Conservation (phyloP, 2,888 invertebrate species). For the Drosophila kuntzei region DNA sequence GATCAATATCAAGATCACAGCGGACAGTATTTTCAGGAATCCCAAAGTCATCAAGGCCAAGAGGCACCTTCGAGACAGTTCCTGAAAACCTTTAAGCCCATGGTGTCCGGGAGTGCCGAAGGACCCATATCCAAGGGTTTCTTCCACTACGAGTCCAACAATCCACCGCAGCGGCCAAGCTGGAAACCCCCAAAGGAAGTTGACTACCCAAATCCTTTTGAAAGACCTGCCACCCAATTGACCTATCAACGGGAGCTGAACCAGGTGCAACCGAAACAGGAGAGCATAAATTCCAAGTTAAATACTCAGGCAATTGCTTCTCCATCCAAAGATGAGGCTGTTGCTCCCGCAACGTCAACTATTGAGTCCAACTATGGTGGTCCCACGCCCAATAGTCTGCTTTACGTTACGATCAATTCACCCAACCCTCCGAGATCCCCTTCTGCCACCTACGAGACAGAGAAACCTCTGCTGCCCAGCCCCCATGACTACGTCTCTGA, state of each 20-base stretch:
- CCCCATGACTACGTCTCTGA: conserved; percentile 77
- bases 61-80: conserved; percentile 84
- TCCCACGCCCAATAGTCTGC: conserved; percentile 55
- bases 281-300: conserved; percentile 26
- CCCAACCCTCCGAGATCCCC: conserved; percentile 23
- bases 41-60: background rate
- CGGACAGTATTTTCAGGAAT: conserved; percentile 14
- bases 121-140: conserved; percentile 64
- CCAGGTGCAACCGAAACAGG: conserved; percentile 21
- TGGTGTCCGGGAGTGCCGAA: conserved; percentile 52
- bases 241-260: conserved; percentile 53
- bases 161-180: conserved; percentile 29
- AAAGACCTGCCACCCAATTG: conserved; percentile 61
- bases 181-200: conserved; percentile 30
- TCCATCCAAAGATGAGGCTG: background rate
- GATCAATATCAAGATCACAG: conserved; percentile 15
- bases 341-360: background rate
- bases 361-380: conserved; percentile 39
- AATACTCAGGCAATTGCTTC: conserved; percentile 65
- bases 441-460: conserved; percentile 4
- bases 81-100: conserved; percentile 82
- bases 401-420: conserved; percentile 75
- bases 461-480: conserved; percentile 47
- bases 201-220: conserved; percentile 32
- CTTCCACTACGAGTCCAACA: conserved; percentile 77